Conservation (phyloP, 2,888 invertebrate species). For the Synergus gifuensis region DNA sequence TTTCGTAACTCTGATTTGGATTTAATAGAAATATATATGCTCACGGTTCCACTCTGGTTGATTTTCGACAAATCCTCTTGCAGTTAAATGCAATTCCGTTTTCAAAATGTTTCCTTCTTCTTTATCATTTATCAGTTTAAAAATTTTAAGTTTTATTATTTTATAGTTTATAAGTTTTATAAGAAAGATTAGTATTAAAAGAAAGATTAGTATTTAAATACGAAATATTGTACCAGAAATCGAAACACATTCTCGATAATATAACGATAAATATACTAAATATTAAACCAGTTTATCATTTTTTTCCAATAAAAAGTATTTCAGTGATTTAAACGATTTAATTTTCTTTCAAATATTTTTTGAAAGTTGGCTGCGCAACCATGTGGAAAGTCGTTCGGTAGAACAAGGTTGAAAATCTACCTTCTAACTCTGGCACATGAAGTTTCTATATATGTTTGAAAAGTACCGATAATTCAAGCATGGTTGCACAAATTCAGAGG, state of each 20-base stretch:
- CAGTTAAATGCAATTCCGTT: neutral
- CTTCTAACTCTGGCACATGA: neutral
- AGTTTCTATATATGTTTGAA: neutral
- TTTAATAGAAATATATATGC: constrained; percentile 1
- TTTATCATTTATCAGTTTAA: too few relatives aligned
- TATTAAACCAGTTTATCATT: too few relatives aligned
- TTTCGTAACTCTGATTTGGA: neutral
- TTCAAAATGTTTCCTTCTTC: neutral
- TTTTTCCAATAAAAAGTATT: too few relatives aligned
- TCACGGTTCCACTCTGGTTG: neutral
- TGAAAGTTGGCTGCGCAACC: neutral
- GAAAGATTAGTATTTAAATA: too few relatives aligned
- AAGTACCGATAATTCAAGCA: neutral
- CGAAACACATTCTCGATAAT: too few relatives aligned
- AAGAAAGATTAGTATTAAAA: too few relatives aligned
- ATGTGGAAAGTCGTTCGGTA: neutral
- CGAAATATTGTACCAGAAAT: too few relatives aligned
- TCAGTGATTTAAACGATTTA: too few relatives aligned
- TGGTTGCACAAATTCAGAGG: neutral
- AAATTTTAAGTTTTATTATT: too few relatives aligned
- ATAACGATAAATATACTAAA: too few relatives aligned
- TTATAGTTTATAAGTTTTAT: too few relatives aligned
- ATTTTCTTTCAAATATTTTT: neutral
- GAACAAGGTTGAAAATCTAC: neutral
- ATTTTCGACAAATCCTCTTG: neutral